Base-by-base conservation (phyloP, 2,113 vertebrate genomes). In the Brevimyrus niger region DNA sequence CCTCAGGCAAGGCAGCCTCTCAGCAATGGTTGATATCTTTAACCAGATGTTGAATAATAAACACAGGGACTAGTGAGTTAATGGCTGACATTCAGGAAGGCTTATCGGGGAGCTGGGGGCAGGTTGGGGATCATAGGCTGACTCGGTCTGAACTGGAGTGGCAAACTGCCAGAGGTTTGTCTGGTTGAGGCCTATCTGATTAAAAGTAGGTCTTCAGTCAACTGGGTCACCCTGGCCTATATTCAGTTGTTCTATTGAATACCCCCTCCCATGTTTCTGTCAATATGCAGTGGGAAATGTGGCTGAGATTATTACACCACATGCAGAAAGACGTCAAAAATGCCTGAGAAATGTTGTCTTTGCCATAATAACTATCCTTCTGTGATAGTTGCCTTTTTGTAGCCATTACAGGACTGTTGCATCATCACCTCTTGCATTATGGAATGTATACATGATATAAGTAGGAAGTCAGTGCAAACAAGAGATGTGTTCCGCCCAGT, bases 181-280 rank as follows among this genome's bases (percentile, higher is more conserved):
- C 91, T 89, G 90, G 83, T 91, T 88, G 65, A 90, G 92, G 87
- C 92, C 91, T 93, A 94, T 93, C 92, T 93, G 90, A 92, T 91
- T 55, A 91, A 80, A 95, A 95, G 92, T 92, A 93, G 93, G 93
- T 92, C 91, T 91, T 90, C 89, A 92, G 91, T 91, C 92, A 92
- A 92, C 91, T 93, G 92, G 91, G 92, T 91, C 93, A 92, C 89
- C 90, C 91, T 92, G 93, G 91, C 92, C 93, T 92, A 94, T 86
- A 93, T 92, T 89, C 83, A 84, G 80, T 90, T 87, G 88, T 92
- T 91, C 90, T 91, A 91, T 90, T 88, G 91, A 92, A 91, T 91
- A 92, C 91, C 89, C 89, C 91, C 90, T 90, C 90, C 88, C n/a
- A 17, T 82, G 89, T 90, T 91, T 89, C 88, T 48, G 48, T 88